phyloP scores from a whole-genome alignment of 2,113 vertebrate species.

The Harpagus bidentatus region DNA sequence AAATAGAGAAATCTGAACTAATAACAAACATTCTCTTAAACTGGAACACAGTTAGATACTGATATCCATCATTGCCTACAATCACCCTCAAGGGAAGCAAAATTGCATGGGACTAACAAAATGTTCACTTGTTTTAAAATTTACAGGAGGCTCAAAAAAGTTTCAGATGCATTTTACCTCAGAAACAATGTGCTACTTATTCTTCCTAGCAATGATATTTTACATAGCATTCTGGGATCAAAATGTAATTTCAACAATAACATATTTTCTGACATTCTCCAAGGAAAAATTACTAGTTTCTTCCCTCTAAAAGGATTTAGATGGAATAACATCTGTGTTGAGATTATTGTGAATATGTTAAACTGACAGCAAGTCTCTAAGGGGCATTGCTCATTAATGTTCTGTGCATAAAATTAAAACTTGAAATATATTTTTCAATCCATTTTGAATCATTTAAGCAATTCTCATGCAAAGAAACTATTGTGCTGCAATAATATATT shows the following conservation, averaged over 20 bases:
- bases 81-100: not conserved
- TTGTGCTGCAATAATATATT: conserved; percentile 78
- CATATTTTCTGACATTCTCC: conserved; percentile 65
- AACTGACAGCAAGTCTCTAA: conserved; percentile 77
- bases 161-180: not conserved
- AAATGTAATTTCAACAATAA: conserved; percentile 71
- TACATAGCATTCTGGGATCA: conserved; percentile 55
- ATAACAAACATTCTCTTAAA: not conserved
- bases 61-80: not conserved
- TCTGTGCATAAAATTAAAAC: conserved; percentile 83
- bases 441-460: conserved; percentile 79
- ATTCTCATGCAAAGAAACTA: conserved; percentile 80
- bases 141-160: not conserved
- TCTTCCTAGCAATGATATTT: conserved; percentile 26
- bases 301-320: conserved; percentile 71
- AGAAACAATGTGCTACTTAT: conserved; percentile 22
- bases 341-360: conserved; percentile 76
- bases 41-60: not conserved
- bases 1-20: not conserved
- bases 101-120: not conserved
- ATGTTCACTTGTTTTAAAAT: not conserved
- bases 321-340: conserved; percentile 76
- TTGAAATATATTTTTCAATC: conserved; percentile 78
- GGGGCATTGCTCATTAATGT: conserved; percentile 77
- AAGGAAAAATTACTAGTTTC: conserved; percentile 66